phyloP scores from a whole-genome alignment of 2,797 vertebrate genomes.

The Crocidura indochinensis region DNA sequence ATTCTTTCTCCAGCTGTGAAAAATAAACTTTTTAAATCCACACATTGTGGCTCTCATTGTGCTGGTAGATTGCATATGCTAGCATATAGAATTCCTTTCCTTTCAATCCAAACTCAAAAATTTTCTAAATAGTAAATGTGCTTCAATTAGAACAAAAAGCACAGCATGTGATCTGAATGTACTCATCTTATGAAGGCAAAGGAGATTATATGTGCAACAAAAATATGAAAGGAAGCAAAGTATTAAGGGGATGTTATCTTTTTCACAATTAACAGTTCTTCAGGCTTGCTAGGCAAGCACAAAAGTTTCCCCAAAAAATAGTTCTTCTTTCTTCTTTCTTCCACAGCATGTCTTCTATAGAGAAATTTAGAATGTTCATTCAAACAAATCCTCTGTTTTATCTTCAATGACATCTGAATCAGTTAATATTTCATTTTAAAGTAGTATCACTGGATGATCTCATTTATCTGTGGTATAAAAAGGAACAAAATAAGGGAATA shows the following conservation, averaged over 20 bases:
- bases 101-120: constrained; percentile 17
- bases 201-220: constrained; percentile 12
- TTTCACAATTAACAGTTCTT: constrained; percentile 71
- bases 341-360: constrained; percentile 69
- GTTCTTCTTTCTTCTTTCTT: constrained; percentile 68
- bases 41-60: neutral
- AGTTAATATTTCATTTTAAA: constrained; percentile 80
- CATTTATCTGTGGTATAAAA: no score
- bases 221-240: neutral
- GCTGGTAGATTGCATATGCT: neutral
- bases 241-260: neutral
- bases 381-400: constrained; percentile 79
- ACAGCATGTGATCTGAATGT: constrained; percentile 28
- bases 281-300: constrained; percentile 77
- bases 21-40: constrained; percentile 48
- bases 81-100: neutral
- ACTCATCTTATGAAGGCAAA: constrained; percentile 32
- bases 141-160: constrained; percentile 54
- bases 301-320: constrained; percentile 82
- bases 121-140: constrained; percentile 55
- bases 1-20: constrained; percentile 47
- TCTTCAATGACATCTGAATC: constrained; percentile 84
- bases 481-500: no score
- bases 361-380: constrained; percentile 81
- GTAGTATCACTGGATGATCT: neutral